These are phyloP conservation scores for Nylanderia fulva DNA, from an alignment of 1,140 invertebrate genomes.

Conservation along the genomic window DNA sequence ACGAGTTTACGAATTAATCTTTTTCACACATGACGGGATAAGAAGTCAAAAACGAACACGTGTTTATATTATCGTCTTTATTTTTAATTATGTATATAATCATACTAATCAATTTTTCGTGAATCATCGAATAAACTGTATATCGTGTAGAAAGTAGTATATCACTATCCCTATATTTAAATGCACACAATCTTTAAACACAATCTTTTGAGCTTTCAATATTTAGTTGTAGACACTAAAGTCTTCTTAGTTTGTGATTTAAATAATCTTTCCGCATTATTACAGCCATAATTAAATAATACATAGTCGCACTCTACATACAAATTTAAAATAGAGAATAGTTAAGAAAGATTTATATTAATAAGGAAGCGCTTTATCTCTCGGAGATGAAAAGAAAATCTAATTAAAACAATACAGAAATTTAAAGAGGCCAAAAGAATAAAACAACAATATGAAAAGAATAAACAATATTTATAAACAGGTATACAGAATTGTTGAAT, in stretches of 20 bases:
- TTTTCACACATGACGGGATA: background rate
- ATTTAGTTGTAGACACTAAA: conserved; percentile 5
- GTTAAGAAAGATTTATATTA: background rate
- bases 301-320: background rate
- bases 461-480: too few species aligned
- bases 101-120: conserved; percentile 47
- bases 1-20: background rate
- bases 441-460: too few species aligned
- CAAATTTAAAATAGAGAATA: background rate
- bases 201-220: background rate
- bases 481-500: background rate
- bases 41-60: conserved; percentile 54
- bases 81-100: conserved; percentile 72
- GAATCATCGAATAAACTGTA: conserved; percentile 66
- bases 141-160: conserved; percentile 33
- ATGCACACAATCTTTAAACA: background rate
- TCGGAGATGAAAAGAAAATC: background rate
- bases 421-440: background rate
- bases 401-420: background rate
- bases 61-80: conserved; percentile 59
- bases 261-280: background rate
- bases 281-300: conserved; percentile 10
- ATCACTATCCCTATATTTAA: conserved; percentile 30
- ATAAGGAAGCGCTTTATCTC: background rate
- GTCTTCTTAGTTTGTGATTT: background rate